Base-by-base conservation (phyloP, 64 coral and sea anemone genomes). In the Stylophora pistillata region DNA sequence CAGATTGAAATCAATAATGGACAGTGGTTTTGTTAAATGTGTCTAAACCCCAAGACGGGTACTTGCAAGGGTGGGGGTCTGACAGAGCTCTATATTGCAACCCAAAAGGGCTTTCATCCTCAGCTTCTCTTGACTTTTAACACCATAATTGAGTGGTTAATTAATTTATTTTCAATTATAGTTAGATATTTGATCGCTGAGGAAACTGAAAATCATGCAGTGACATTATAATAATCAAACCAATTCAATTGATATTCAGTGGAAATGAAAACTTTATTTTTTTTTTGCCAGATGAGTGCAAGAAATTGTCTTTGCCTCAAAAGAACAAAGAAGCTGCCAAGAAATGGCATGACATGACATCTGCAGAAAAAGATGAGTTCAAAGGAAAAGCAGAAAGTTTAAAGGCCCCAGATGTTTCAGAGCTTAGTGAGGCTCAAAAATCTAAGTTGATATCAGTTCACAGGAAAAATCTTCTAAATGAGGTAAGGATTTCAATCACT, bases 351-450 rank as follows among this genome's bases (percentile, higher is more conserved):
- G 77, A 54, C 27, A 79, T 89, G 75, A 78, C 87, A 79, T 29
- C 75, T 79, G 75, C 11, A 79, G 74, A 89, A 15, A 89, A 89
- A 79, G 74, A 79, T 30, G 66, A 79, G 55, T 89, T 65, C 30
- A 89, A 89, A 89, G 30, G 59, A 1, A 69, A 78, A 78, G 87
- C 87, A 70, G 74, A 79, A 79, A 79, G 87, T 70, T 89, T 89
- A 79, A 89, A 89, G 74, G 37, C 60, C 31, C 87, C 87, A 13
- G 75, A 89, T 70, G 75, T 89, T 89, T 76, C 14, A 41, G 54
- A 79, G 34, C 87, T 89, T 65, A 79, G 11, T 20, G 87, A 89
- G 74, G 31, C 87, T 78, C 87, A 89, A 78, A 89, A 89, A 54
- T 18, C 77, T 27, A 89, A 89, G 59, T 53, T 79, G 33, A 89